Conservation (phyloP, 2,888 invertebrate species). For the Apodemia zela region DNA sequence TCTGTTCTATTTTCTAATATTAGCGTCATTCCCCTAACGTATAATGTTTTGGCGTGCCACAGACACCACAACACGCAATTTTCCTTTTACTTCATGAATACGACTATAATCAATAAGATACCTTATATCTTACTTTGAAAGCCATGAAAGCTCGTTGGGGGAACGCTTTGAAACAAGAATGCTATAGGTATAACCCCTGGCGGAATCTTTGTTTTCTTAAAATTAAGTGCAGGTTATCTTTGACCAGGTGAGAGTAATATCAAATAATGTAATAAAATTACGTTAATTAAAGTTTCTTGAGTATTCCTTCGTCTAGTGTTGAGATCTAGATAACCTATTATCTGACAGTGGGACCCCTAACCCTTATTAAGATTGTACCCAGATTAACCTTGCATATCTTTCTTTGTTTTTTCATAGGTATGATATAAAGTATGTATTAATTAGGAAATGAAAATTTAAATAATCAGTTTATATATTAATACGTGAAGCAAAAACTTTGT, state of each 20-base stretch:
- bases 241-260: background rate
- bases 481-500: too few relatives aligned
- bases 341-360: too few relatives aligned
- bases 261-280: too few relatives aligned
- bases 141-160: slow-evolving; percentile 3
- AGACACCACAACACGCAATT: slow-evolving; percentile 5
- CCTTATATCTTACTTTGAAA: slow-evolving; percentile 14
- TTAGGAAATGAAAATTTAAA: too few relatives aligned
- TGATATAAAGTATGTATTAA: too few relatives aligned
- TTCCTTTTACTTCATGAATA: slow-evolving; percentile 15
- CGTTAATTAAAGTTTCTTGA: too few relatives aligned
- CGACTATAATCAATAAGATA: slow-evolving; percentile 14
- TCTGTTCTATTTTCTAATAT: slow-evolving; percentile 9
- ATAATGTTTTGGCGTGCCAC: slow-evolving; percentile 9
- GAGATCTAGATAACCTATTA: too few relatives aligned
- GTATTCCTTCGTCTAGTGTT: too few relatives aligned
- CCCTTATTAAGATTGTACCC: too few relatives aligned
- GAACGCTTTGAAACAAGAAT: background rate
- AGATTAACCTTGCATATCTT: too few relatives aligned
- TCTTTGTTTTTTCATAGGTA: too few relatives aligned
- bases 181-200: background rate
- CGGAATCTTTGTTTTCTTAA: background rate
- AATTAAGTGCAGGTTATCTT: background rate
- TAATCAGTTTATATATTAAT: too few relatives aligned
- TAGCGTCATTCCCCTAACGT: slow-evolving; percentile 10